Percentiles rank a stretch among this genome's conserved stretches.
Conservation (phyloP, 2,888 invertebrate genomes). For the Eumerus sabulonum region DNA sequence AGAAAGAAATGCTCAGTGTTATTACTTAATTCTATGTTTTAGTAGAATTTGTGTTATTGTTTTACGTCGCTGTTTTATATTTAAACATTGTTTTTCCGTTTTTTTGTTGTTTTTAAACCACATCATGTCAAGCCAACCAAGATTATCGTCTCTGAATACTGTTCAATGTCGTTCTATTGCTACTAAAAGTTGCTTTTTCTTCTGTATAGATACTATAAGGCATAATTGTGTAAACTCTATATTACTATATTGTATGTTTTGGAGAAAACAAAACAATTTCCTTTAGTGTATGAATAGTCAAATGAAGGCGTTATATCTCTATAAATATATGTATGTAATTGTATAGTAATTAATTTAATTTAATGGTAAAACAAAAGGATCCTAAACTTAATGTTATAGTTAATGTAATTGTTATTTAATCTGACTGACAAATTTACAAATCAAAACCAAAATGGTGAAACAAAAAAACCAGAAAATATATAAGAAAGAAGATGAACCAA, state of each 20-base stretch:
- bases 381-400: slow-evolving; percentile 48
- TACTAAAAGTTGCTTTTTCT: slow-evolving; percentile 15
- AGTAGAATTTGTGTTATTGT: slow-evolving; percentile 62
- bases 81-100: slow-evolving; percentile 33
- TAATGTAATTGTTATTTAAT: slow-evolving; percentile 63
- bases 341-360: slow-evolving; percentile 54
- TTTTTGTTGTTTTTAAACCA: slow-evolving; percentile 9
- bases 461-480: slow-evolving; percentile 8
- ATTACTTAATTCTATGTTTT: slow-evolving; percentile 63
- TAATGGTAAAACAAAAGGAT: slow-evolving; percentile 19
- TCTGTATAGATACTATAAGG: not conserved
- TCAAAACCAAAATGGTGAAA: slow-evolving; percentile 41
- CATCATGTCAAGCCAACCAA: slow-evolving; percentile 68
- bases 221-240: too few relatives aligned
- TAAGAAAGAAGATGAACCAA: too few relatives aligned
- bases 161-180: slow-evolving; percentile 60
- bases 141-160: slow-evolving; percentile 53
- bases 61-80: slow-evolving; percentile 14
- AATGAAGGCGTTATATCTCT: slow-evolving; percentile 32
- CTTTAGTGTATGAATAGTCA: slow-evolving; percentile 54
- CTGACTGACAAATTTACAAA: slow-evolving; percentile 67
- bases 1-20: slow-evolving; percentile 44
- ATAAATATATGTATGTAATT: slow-evolving; percentile 39
- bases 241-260: too few relatives aligned
- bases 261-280: slow-evolving; percentile 16